Evolutionary conservation across 2,797 vertebrate species (phyloP).

Genomic region (Salarias fasciatus): DNA sequence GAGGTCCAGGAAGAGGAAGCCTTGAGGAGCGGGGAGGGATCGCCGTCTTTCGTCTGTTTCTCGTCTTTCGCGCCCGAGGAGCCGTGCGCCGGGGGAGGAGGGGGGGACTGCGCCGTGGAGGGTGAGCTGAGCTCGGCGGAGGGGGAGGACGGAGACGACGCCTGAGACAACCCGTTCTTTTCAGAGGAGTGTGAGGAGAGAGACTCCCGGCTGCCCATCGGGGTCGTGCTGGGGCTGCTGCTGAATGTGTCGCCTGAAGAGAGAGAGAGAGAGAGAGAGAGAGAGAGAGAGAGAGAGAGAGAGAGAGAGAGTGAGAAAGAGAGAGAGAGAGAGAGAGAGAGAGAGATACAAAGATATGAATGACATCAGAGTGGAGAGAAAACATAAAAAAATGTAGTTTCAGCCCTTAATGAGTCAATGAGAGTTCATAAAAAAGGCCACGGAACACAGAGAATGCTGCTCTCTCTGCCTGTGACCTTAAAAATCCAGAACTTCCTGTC

Average conservation of each 20-base stretch:
- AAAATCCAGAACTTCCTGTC: neutral
- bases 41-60: conserved; percentile 12
- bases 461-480: neutral
- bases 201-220: conserved; percentile 96
- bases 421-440: too few relatives aligned
- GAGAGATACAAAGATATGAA: too few relatives aligned
- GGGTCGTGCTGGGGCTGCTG: conserved; percentile 95
- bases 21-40: conserved; percentile 26
- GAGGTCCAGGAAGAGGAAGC: conserved; percentile 51
- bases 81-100: conserved; percentile 69
- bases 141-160: conserved; percentile 81
- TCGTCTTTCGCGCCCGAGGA: conserved; percentile 74
- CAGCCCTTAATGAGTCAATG: too few relatives aligned
- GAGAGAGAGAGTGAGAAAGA: too few relatives aligned
- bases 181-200: conserved; percentile 98
- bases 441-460: neutral
- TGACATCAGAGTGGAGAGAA: too few relatives aligned
- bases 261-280: too few relatives aligned
- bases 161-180: conserved; percentile 89
- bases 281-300: too few relatives aligned
- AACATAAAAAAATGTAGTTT: too few relatives aligned
- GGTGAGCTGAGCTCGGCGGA: conserved; percentile 78
- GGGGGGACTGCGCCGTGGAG: conserved; percentile 78
- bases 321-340: too few relatives aligned
- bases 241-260: conserved; percentile 93